Evolutionary conservation across 2,797 vertebrate species (phyloP).

Genomic region (Siniperca scherzeri): DNA sequence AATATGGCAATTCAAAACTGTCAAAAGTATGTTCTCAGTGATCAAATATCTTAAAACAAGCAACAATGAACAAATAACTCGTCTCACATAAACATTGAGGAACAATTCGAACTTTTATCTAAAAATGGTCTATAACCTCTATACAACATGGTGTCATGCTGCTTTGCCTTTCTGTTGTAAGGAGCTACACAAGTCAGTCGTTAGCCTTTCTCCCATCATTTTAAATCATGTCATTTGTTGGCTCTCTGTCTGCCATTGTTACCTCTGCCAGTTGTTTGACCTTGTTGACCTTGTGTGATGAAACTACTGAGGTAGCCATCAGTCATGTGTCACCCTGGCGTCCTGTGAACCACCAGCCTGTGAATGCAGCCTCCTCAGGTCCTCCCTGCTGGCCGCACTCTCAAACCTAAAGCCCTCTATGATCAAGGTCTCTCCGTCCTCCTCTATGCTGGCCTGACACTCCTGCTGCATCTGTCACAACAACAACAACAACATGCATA

Average conservation of each 20-base stretch:
- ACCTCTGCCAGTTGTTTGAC: slow-evolving; percentile 41
- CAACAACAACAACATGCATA: slow-evolving; percentile 60
- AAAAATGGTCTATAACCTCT: not conserved
- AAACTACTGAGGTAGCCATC: slow-evolving; percentile 43
- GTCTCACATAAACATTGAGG: not conserved
- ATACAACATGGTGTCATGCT: not conserved
- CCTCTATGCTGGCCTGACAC: slow-evolving; percentile 41
- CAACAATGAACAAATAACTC: slow-evolving; percentile 7
- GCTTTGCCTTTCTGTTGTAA: slow-evolving; percentile 3
- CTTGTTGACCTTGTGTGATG: slow-evolving; percentile 39
- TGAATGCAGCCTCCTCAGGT: slow-evolving; percentile 57
- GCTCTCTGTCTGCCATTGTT: slow-evolving; percentile 32
- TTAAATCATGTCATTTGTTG: slow-evolving; percentile 30
- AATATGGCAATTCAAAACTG: not conserved
- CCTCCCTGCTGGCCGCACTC: slow-evolving; percentile 56
- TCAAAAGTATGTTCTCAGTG: not conserved
- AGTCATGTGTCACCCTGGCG: slow-evolving; percentile 33
- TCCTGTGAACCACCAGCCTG: slow-evolving; percentile 28
- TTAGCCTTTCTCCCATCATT: slow-evolving; percentile 25
- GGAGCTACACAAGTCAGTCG: not conserved
- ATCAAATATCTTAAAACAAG: slow-evolving; percentile 10
- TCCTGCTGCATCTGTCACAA: slow-evolving; percentile 64
- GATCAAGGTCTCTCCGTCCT: slow-evolving; percentile 67
- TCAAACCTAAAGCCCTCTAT: slow-evolving; percentile 77
- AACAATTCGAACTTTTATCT: not conserved